Base-by-base conservation (phyloP, 2,888 invertebrate genomes). In the Sphaerophoria rueppellii region DNA sequence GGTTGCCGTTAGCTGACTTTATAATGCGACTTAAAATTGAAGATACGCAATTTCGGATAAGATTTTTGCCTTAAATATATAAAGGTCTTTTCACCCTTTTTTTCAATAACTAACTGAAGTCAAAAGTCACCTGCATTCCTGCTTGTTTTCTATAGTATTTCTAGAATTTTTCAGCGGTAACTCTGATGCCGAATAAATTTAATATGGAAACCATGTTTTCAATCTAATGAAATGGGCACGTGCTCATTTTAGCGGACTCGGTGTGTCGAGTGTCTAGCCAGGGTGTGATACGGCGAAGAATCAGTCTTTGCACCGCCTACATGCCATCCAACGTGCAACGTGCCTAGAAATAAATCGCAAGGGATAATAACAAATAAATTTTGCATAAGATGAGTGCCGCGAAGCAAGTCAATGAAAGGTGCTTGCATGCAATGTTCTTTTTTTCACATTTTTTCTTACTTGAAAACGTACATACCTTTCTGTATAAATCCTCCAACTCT, bases 331-430 rank as follows among this genome's bases (percentile, higher is more conserved):
- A 16, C 50, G 12, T 24, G 57, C 81, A 76, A 69, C 81, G 76
- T 85, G 85, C 73, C 73, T 76, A 34, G n/a, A 65, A 81, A 85
- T 81, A 73, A 81, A 76, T 76, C 69, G 75, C 71, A 57, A 81
- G 81, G 85, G 76, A 85, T 81, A 81, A 85, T 85, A 63, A 81
- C 76, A 81, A 85, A 77, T 81, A 77, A 85, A 81, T 85, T 81
- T 77, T 76, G 81, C 85, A 81, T 73, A 76, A 73, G 81, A 81
- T 65, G 70, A 85, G 85, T 85, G 76, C 57, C 76, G 69, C 73
- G 76, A 35, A 76, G 46, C 63, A 69, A 72, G 76, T 65, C 72
- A 76, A 73, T 52, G 61, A 69, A 76, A 69, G 72, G 61, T 70
- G 58, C 76, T 73, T 57, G 58, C 70, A 65, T 80, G 70, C 76